phyloP scores from a whole-genome alignment of 2,888 invertebrate species.

The Ichneumoninae sp. region DNA sequence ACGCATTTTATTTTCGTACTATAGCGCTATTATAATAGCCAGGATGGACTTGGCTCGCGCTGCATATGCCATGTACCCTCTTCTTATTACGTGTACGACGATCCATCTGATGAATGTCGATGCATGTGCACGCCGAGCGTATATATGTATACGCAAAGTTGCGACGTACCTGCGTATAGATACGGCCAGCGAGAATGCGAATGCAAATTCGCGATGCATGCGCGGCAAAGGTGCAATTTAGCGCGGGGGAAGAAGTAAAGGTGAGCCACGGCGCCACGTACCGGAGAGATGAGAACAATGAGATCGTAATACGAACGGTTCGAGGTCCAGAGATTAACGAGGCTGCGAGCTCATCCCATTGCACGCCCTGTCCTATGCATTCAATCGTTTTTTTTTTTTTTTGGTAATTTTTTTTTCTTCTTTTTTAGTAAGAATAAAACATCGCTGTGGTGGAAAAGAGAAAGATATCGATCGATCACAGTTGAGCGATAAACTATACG shows the following conservation, averaged over 20 bases:
- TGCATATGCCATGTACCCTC: conserved; percentile 17
- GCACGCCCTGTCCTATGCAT: conserved; percentile 53
- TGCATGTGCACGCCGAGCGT: conserved; percentile 27
- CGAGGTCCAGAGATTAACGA: conserved; percentile 65
- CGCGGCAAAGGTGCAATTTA: conserved; percentile 64
- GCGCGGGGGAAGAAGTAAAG: conserved; percentile 65
- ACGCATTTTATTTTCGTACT: conserved; percentile 58
- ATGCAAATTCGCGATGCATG: conserved; percentile 65
- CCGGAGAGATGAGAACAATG: conserved; percentile 65
- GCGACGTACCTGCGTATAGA: conserved; percentile 10
- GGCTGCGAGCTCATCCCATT: conserved; percentile 61
- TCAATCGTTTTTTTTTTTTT: conserved; percentile 15
- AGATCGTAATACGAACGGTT: conserved; percentile 66
- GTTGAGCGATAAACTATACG: conserved; percentile 7
- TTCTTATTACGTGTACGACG: conserved; percentile 40
- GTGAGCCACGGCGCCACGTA: conserved; percentile 54
- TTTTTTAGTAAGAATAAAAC: conserved; percentile 1
- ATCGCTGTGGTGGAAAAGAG: conserved; percentile 10
- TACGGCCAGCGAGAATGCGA: conserved; percentile 59
- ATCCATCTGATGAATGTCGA: conserved; percentile 47
- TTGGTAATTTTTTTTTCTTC: conserved; percentile 8
- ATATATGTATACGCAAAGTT: background rate
- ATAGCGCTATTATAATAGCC: conserved; percentile 39
- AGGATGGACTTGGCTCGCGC: conserved; percentile 13
- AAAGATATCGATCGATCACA: conserved; percentile 15